Evolutionary conservation across 2,888 invertebrate genomes (phyloP).

Genomic region (Noctua janthina): DNA sequence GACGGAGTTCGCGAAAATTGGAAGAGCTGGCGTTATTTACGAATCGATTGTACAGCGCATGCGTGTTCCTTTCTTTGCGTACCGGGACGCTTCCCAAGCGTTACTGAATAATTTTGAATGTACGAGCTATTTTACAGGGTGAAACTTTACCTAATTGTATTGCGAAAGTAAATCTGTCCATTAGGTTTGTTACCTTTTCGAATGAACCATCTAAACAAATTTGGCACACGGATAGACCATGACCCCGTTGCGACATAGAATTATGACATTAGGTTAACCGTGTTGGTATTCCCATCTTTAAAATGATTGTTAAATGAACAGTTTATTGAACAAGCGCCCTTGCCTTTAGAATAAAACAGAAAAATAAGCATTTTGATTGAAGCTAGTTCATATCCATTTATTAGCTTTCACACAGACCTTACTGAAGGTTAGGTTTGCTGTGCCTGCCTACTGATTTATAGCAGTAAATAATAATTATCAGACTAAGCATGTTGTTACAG

Average conservation of each 20-base stretch:
- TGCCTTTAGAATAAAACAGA: neutral
- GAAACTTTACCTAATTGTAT: neutral
- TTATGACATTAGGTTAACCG: neutral
- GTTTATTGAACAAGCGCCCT: neutral
- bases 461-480: neutral
- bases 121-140: conserved; percentile 1
- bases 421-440: neutral
- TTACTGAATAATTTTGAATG: conserved; percentile 5
- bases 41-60: conserved; percentile 82
- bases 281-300: neutral
- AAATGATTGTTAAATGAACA: neutral
- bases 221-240: neutral
- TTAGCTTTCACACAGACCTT: neutral
- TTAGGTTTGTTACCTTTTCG: neutral
- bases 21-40: conserved; percentile 77
- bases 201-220: neutral
- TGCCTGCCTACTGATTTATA: neutral
- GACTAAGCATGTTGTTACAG: neutral
- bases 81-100: conserved; percentile 50
- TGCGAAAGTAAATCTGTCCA: neutral
- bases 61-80: conserved; percentile 71
- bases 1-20: conserved; percentile 68
- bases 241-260: neutral
- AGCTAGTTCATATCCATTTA: neutral
- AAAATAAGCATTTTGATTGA: neutral